A percentile compares a stretch with the other conserved stretches of the same genome.
Evolutionary conservation across 2,113 vertebrate genomes (phyloP).

Genomic region (Bucco capensis): DNA sequence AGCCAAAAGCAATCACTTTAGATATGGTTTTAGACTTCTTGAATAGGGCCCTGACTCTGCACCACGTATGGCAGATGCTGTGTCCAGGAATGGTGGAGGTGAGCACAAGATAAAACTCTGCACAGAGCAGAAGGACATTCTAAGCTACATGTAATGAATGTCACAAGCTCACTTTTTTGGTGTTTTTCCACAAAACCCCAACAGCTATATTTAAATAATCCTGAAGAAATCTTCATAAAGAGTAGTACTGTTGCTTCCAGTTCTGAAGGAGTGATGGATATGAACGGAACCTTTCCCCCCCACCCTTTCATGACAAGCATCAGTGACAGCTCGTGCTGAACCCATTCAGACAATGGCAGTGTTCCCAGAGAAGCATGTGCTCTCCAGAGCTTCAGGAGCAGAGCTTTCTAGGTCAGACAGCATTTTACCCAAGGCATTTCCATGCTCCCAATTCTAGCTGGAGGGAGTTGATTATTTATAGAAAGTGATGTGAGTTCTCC

Average conservation of each 20-base stretch:
- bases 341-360: background rate
- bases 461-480: background rate
- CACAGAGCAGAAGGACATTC: background rate
- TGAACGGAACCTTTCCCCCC: background rate
- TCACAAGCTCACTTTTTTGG: background rate
- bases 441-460: background rate
- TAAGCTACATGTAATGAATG: background rate
- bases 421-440: background rate
- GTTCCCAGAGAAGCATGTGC: background rate
- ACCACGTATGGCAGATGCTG: background rate
- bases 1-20: background rate
- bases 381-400: background rate
- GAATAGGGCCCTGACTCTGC: background rate
- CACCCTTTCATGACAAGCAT: background rate
- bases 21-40: background rate
- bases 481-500: background rate
- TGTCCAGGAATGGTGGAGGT: background rate
- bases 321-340: background rate
- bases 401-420: background rate
- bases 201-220: background rate
- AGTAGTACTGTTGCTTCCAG: background rate
- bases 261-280: rapidly evolving
- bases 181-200: background rate
- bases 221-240: background rate
- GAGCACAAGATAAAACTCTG: background rate